Evolutionary conservation across 2,888 invertebrate genomes (phyloP).

Genomic region (Thereva nobilitata): DNA sequence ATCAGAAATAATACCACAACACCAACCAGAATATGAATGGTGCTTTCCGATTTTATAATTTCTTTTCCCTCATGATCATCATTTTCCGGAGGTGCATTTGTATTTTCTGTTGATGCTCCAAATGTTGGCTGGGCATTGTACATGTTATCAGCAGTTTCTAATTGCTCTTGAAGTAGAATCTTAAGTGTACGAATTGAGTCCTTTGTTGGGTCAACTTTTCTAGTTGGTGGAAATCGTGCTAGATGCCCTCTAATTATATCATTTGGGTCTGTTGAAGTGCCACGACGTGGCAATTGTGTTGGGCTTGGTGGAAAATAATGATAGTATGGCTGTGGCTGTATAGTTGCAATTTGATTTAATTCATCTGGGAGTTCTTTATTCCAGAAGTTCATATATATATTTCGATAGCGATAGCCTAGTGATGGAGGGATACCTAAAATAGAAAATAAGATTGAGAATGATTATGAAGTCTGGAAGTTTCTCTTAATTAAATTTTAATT

Average conservation of each 20-base stretch:
- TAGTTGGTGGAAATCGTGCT: constrained; percentile 54
- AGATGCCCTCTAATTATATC: constrained; percentile 56
- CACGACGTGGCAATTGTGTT: constrained; percentile 49
- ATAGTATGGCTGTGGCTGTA: constrained; percentile 42
- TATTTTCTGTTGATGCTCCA: constrained; percentile 42
- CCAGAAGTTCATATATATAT: constrained; percentile 82
- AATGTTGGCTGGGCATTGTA: constrained; percentile 57
- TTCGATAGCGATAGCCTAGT: constrained; percentile 74
- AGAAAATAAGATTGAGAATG: neutral
- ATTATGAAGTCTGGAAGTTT: neutral
- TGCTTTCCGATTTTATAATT: constrained; percentile 63
- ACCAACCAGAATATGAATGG: constrained; percentile 64
- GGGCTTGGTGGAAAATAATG: constrained; percentile 42
- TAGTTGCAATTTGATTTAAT: constrained; percentile 60
- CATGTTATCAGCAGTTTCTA: constrained; percentile 52
- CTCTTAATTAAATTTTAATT: too few relatives aligned
- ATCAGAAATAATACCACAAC: constrained; percentile 73
- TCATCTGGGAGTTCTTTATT: constrained; percentile 78
- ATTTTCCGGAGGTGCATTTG: constrained; percentile 36
- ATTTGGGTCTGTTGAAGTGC: constrained; percentile 45
- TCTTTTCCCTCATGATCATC: constrained; percentile 50
- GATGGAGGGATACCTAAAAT: constrained; percentile 72
- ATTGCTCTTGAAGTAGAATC: constrained; percentile 52
- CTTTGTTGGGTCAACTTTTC: constrained; percentile 50
- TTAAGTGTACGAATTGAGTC: constrained; percentile 55